Evolutionary conservation across 2,113 vertebrate genomes (phyloP).

Genomic region (Tupaia tana): DNA sequence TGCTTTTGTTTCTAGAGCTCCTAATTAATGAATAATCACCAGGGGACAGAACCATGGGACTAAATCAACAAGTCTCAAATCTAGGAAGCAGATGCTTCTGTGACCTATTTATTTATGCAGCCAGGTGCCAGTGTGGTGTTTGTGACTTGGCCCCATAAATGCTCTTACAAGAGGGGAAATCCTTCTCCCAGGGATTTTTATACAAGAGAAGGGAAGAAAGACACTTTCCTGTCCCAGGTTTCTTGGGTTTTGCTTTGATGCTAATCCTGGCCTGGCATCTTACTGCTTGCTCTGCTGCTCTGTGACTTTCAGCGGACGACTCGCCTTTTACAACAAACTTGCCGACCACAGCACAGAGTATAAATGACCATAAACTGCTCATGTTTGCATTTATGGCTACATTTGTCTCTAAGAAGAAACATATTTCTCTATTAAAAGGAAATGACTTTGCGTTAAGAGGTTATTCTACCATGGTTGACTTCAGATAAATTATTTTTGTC

Average conservation of each 20-base stretch:
- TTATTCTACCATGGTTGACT: accelerated
- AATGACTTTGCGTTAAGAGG: not conserved
- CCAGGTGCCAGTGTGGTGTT: accelerated
- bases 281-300: no score
- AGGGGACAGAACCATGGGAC: not conserved
- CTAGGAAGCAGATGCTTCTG: not conserved
- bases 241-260: not conserved
- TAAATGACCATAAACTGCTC: accelerated
- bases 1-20: slow-evolving; percentile 7
- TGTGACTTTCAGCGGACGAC: not conserved
- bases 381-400: accelerated
- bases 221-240: accelerated
- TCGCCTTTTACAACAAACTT: not conserved
- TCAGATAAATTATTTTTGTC: not conserved
- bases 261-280: not conserved
- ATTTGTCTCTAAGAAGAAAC: not conserved
- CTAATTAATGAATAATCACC: slow-evolving; percentile 12
- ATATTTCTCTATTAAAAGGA: not conserved
- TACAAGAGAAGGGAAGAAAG: not conserved
- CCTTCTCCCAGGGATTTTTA: not conserved
- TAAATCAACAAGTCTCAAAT: not conserved
- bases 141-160: not conserved
- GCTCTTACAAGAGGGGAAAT: not conserved
- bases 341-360: no score
- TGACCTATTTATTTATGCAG: not conserved